phyloP scores from a whole-genome alignment of 1,140 invertebrate species.

The Babylonia areolata region DNA sequence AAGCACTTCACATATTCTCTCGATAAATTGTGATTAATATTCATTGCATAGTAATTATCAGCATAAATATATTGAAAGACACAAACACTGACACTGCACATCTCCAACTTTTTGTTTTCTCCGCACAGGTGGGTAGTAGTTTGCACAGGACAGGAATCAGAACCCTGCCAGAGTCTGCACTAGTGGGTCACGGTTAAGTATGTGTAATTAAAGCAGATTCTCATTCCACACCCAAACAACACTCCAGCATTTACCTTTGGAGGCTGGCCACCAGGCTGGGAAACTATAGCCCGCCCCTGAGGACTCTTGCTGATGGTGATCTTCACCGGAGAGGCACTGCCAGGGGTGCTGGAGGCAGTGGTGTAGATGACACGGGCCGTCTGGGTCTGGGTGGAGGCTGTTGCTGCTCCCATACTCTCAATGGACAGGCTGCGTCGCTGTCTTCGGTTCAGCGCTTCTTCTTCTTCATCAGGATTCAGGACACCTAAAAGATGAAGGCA shows the following conservation, averaged over 20 bases:
- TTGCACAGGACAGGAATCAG: too few relatives aligned
- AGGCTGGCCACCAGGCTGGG: slow-evolving; percentile 62
- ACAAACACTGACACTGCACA: too few relatives aligned
- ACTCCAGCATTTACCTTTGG: slow-evolving; percentile 64
- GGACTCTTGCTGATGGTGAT: slow-evolving; percentile 74
- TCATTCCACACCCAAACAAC: too few relatives aligned
- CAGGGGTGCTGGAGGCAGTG: slow-evolving; percentile 55
- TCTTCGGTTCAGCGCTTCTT: slow-evolving; percentile 55
- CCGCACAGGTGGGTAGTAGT: too few relatives aligned
- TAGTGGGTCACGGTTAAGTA: too few relatives aligned
- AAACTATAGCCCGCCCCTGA: slow-evolving; percentile 59
- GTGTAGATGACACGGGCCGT: slow-evolving; percentile 59
- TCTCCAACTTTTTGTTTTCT: too few relatives aligned
- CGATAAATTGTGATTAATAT: too few relatives aligned
- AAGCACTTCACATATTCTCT: not conserved
- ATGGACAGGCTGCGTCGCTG: slow-evolving; percentile 63
- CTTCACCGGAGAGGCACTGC: slow-evolving; percentile 69
- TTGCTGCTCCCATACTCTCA: slow-evolving; percentile 63
- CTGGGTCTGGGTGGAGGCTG: slow-evolving; percentile 61
- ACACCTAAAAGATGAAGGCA: slow-evolving; percentile 33
- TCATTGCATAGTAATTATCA: too few relatives aligned
- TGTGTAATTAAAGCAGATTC: too few relatives aligned
- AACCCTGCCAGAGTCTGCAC: too few relatives aligned
- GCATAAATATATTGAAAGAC: too few relatives aligned
- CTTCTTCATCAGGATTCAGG: slow-evolving; percentile 70